Conservation (phyloP, 1,140 invertebrate species). For the Tetramorium parvispinum region DNA sequence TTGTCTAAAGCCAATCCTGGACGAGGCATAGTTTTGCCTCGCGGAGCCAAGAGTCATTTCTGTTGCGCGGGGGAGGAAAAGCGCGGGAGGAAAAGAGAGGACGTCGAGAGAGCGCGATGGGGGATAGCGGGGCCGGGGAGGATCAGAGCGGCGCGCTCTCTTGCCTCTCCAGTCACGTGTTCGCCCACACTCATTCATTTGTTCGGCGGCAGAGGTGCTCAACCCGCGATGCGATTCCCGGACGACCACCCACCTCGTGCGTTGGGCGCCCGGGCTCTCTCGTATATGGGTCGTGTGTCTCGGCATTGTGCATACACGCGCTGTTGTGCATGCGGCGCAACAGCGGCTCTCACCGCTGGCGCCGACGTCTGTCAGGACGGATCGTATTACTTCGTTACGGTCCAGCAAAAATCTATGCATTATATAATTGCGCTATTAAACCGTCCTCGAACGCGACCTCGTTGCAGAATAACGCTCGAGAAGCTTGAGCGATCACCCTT, state of each 20-base stretch:
- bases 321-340: neutral
- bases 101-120: neutral
- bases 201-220: constrained; percentile 79
- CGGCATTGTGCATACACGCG: constrained; percentile 18
- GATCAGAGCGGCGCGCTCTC: constrained; percentile 41
- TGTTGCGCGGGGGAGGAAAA: constrained; percentile 56
- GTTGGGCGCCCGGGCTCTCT: constrained; percentile 28
- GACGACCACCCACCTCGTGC: constrained; percentile 72
- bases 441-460: neutral
- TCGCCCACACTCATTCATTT: constrained; percentile 83
- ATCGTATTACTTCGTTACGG: constrained; percentile 16
- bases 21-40: neutral
- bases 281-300: constrained; percentile 32
- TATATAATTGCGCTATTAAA: constrained; percentile 22
- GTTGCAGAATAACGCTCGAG: neutral
- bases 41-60: constrained; percentile 69
- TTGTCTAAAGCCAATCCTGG: neutral
- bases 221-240: constrained; percentile 62
- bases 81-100: constrained; percentile 14
- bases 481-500: neutral
- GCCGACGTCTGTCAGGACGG: neutral
- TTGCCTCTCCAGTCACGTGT: constrained; percentile 80
- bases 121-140: neutral
- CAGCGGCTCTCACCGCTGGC: constrained; percentile 39
- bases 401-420: constrained; percentile 20